Conservation (phyloP, 2,888 invertebrate species). For the Drosophila vallismaia region DNA sequence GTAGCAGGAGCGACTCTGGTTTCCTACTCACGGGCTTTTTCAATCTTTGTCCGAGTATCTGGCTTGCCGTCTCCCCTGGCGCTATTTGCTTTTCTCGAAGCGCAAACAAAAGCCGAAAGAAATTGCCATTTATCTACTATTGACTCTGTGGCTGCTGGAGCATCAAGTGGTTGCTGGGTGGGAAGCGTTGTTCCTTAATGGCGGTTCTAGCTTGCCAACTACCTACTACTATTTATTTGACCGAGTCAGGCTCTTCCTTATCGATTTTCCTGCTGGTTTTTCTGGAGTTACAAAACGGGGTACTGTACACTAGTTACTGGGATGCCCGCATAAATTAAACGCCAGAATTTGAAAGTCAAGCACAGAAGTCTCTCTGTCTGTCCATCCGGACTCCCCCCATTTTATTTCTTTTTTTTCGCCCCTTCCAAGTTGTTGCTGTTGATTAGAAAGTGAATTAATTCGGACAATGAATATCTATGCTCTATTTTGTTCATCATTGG, state of each 20-base stretch:
- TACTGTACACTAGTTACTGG: conserved; percentile 35
- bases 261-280: conserved; percentile 25
- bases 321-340: conserved; percentile 69
- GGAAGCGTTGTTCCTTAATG: conserved; percentile 21
- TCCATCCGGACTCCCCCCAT: conserved; percentile 24
- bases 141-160: conserved; percentile 63
- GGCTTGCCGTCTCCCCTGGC: conserved; percentile 1
- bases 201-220: conserved; percentile 7
- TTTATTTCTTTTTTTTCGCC: conserved; percentile 11
- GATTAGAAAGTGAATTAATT: conserved; percentile 71
- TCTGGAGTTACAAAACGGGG: conserved; percentile 14
- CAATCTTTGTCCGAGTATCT: background rate
- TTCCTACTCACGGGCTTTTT: conserved; percentile 11
- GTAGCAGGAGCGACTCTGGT: conserved; percentile 44
- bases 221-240: conserved; percentile 21
- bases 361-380: conserved; percentile 32
- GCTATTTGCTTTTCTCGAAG: conserved; percentile 64
- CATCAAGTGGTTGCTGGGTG: conserved; percentile 69
- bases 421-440: conserved; percentile 50
- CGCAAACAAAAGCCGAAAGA: conserved; percentile 71
- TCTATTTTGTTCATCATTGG: background rate
- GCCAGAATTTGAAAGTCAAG: conserved; percentile 62
- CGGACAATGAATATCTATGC: background rate
- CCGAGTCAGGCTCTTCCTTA: conserved; percentile 21
- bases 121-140: conserved; percentile 77